Evolutionary conservation across 2,113 vertebrate species (phyloP), one percentile per base, ranked within the genome.

Genomic region (Thymallus thymallus): DNA sequence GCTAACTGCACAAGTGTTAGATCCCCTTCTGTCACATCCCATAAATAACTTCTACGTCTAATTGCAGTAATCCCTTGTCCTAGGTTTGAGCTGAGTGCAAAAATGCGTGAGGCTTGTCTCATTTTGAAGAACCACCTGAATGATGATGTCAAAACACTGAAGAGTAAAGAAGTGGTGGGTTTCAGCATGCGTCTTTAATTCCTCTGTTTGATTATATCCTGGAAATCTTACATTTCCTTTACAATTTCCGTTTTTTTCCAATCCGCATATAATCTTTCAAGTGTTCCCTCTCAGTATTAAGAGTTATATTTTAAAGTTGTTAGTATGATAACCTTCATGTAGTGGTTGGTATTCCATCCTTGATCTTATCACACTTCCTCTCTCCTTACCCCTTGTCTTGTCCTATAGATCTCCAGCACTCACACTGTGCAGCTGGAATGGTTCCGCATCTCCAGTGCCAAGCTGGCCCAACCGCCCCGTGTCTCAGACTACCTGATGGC

Each of bases 401-500:
- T 45, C 77, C 71, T 29, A 0, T 82, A 96, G 95, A 90, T 95
- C 2, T 69, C 94, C 90, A 95, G 94, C 89, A 78, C 90, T 51
- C 85, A 95, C 89, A 89, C 93, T 1, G 88, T 98, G 72, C 94
- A 96, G 78, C 93, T 96, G 30, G 96, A 97, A 86, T 99, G 97
- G 97, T 99, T 98, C 88, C 90, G 95, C 0, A 89, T 97, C 73
- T 98, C 97, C 72, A 97, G 97, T 51, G 96, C 95, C 48, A 97
- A 96, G 87, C 92, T 81, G 0, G 96, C 96, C 0, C 69, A 86
- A 74, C 88, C 92, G 0, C 77, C 92, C 5, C 78, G 81, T 0
- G 97, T 99, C 0, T 93, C 95, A 0, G 89, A 91, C 78, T 94
- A 97, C 81, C 90, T 99, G 77, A 91, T 94, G 85, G 94, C 94